These are phyloP conservation scores for Pectinophora gossypiella DNA, from an alignment of 1,140 invertebrate genomes.

Conservation along the genomic window DNA sequence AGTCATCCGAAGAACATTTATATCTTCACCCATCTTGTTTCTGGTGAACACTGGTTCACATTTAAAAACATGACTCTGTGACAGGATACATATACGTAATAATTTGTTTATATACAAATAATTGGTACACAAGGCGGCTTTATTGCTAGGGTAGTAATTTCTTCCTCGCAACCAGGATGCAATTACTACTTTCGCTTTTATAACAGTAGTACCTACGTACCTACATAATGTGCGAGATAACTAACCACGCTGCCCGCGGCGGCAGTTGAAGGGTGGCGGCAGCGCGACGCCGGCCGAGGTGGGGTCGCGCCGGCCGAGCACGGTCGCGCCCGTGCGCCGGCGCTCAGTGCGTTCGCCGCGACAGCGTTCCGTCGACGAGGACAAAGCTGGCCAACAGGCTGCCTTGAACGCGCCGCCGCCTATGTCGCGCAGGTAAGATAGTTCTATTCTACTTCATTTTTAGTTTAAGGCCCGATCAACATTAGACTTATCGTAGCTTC, in stretches of 20 bases:
- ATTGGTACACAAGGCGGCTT: not conserved
- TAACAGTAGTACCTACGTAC: too few species aligned
- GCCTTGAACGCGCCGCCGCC: conserved; percentile 79
- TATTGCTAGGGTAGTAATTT: too few species aligned
- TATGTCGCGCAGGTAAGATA: conserved; percentile 82
- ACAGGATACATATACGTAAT: not conserved
- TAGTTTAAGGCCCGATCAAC: too few species aligned
- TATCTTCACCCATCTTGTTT: too few species aligned
- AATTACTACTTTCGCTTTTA: too few species aligned
- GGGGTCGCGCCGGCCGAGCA: conserved; percentile 57
- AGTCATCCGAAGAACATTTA: too few species aligned
- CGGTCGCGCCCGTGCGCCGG: conserved; percentile 59
- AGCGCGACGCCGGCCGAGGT: conserved; percentile 36
- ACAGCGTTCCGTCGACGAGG: conserved; percentile 89
- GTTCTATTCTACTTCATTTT: too few species aligned
- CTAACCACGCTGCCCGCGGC: conserved; percentile 66
- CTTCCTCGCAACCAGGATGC: too few species aligned
- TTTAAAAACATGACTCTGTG: too few species aligned
- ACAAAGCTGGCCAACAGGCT: conserved; percentile 76
- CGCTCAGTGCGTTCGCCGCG: conserved; percentile 82
- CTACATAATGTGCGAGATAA: too few species aligned
- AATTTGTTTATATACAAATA: not conserved
- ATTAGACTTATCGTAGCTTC: too few species aligned
- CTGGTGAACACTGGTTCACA: too few species aligned
- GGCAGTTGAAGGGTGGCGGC: conserved; percentile 69